These are phyloP conservation scores for Enteromius argenteus DNA, from an alignment of 2,797 vertebrate species.

Conservation along the genomic window DNA sequence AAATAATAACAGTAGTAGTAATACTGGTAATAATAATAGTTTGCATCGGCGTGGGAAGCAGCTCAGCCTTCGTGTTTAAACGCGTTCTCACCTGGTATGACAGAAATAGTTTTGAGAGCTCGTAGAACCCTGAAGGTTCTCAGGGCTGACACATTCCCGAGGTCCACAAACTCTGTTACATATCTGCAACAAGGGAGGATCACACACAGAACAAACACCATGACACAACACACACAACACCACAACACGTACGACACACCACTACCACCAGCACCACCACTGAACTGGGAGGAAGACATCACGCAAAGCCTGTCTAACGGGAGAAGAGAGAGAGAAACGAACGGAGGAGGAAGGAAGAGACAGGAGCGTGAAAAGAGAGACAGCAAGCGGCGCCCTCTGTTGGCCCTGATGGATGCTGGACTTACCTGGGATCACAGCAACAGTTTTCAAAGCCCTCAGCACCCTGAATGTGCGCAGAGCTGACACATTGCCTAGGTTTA, in stretches of 20 bases:
- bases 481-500: constrained; percentile 99
- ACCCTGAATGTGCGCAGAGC: constrained; percentile 97
- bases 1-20: constrained; percentile 60
- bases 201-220: constrained; percentile 97
- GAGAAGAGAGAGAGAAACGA: constrained; percentile 62
- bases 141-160: constrained; percentile 99
- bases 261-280: constrained; percentile 75
- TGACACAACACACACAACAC: constrained; percentile 91
- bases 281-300: constrained; percentile 81
- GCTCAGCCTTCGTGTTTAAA: constrained; percentile 86
- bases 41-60: constrained; percentile 64
- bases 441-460: constrained; percentile 99
- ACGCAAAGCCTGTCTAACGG: constrained; percentile 79
- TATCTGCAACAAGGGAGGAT: constrained; percentile 99
- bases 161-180: constrained; percentile 99
- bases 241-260: constrained; percentile 84
- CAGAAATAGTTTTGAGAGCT: constrained; percentile 99
- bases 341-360: constrained; percentile 65
- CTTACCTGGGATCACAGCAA: constrained; percentile 97
- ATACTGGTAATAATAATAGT: constrained; percentile 62
- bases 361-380: constrained; percentile 65
- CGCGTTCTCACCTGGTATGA: constrained; percentile 99
- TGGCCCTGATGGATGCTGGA: constrained; percentile 75
- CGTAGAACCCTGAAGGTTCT: constrained; percentile 99
- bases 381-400: constrained; percentile 81